These are phyloP conservation scores for Coenobita brevimanus DNA, from an alignment of 1,140 invertebrate genomes.

Conservation along the genomic window DNA sequence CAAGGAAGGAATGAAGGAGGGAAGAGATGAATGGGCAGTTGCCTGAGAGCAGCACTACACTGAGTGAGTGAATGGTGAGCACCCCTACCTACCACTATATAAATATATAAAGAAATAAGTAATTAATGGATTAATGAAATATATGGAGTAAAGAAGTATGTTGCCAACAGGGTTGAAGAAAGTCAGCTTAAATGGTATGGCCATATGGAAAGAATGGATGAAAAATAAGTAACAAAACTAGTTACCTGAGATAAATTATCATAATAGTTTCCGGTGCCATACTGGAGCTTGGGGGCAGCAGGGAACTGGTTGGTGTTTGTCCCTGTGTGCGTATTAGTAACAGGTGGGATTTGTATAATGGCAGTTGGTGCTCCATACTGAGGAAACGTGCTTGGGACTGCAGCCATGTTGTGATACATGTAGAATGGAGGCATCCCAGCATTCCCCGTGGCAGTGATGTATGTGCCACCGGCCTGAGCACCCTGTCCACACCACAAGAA, in stretches of 20 bases:
- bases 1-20: no score
- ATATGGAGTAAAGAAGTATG: no score
- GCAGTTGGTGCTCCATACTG: slow-evolving; percentile 81
- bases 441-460: slow-evolving; percentile 76
- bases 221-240: no score
- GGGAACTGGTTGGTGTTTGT: slow-evolving; percentile 68
- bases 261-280: slow-evolving; percentile 67
- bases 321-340: slow-evolving; percentile 63
- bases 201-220: no score
- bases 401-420: slow-evolving; percentile 76
- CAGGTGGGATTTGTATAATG: slow-evolving; percentile 68
- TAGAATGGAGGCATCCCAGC: slow-evolving; percentile 79
- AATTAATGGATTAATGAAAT: no score
- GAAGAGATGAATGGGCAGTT: no score
- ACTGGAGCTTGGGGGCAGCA: slow-evolving; percentile 64
- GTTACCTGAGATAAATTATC: slow-evolving; percentile 68
- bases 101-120: no score
- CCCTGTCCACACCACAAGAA: slow-evolving; percentile 72
- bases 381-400: slow-evolving; percentile 80
- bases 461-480: slow-evolving; percentile 73
- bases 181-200: no score
- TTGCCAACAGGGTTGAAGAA: no score
- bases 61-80: no score
- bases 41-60: no score
- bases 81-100: no score